phyloP scores from a whole-genome alignment of 2,797 vertebrate species.

The Tadarida brasiliensis region DNA sequence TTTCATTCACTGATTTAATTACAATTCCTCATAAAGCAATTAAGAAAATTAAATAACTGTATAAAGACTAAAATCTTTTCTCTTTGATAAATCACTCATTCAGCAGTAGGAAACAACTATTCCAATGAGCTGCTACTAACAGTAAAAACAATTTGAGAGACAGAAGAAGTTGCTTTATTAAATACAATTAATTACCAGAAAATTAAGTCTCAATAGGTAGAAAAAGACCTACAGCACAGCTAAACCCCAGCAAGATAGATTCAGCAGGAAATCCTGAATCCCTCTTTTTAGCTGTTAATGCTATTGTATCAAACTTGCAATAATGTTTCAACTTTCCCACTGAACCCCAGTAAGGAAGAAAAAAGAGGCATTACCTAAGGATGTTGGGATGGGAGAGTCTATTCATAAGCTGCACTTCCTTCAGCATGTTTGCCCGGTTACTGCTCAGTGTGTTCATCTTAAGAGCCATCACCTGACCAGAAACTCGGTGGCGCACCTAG shows the following conservation, averaged over 20 bases:
- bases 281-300: conserved; percentile 9
- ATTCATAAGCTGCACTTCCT: conserved; percentile 99
- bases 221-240: conserved; percentile 24
- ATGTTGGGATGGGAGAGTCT: conserved; percentile 96
- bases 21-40: conserved; percentile 52
- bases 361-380: conserved; percentile 88
- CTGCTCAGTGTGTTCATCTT: conserved; percentile 99
- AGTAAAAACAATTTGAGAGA: conserved; percentile 54
- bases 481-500: conserved; percentile 95
- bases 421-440: conserved; percentile 98
- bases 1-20: conserved; percentile 65
- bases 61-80: conserved; percentile 53
- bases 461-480: conserved; percentile 98
- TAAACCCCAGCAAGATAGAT: conserved; percentile 26
- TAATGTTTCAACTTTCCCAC: background rate
- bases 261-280: background rate
- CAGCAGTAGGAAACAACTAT: conserved; percentile 50
- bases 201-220: conserved; percentile 46
- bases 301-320: background rate
- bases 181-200: conserved; percentile 65
- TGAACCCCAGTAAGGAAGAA: background rate
- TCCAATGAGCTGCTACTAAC: conserved; percentile 54
- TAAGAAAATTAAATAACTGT: conserved; percentile 65
- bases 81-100: conserved; percentile 58
- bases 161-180: conserved; percentile 54